phyloP scores from a whole-genome alignment of 2,888 invertebrate genomes.

The Pseudococcus viburni region DNA sequence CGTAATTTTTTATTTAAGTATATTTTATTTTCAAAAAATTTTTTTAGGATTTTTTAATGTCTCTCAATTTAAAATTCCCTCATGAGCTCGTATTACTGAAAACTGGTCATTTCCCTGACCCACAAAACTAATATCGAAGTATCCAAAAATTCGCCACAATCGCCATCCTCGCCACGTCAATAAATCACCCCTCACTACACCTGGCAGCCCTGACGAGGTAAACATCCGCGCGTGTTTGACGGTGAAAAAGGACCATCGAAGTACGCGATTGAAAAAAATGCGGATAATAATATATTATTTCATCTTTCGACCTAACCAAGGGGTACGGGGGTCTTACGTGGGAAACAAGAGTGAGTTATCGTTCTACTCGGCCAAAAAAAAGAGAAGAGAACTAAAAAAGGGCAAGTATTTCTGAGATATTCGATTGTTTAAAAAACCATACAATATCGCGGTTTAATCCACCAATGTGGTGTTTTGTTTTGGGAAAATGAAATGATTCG shows the following conservation, averaged over 20 bases:
- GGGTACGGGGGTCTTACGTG: not conserved
- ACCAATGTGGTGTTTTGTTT: constrained; percentile 10
- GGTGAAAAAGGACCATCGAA: not conserved
- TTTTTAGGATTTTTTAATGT: too few relatives aligned
- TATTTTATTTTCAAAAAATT: too few relatives aligned
- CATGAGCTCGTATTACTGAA: too few relatives aligned
- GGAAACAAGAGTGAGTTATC: constrained; percentile 32
- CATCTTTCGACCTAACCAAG: not conserved
- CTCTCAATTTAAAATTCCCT: too few relatives aligned
- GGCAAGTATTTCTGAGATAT: constrained; percentile 4
- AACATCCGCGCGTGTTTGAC: constrained; percentile 30
- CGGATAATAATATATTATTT: constrained; percentile 48
- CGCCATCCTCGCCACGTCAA: not conserved
- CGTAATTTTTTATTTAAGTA: too few relatives aligned
- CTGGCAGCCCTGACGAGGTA: not conserved
- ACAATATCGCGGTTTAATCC: not conserved
- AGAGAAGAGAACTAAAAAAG: not conserved
- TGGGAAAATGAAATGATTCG: constrained; percentile 57
- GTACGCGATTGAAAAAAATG: constrained; percentile 20
- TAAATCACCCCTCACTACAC: not conserved
- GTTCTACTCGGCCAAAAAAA: constrained; percentile 13
- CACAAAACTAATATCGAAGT: too few relatives aligned
- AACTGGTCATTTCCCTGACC: too few relatives aligned
- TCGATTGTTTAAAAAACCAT: constrained; percentile 38
- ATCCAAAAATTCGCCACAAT: not conserved